These are phyloP conservation scores for Samia ricini DNA, from an alignment of 1,140 invertebrate genomes.

Conservation along the genomic window DNA sequence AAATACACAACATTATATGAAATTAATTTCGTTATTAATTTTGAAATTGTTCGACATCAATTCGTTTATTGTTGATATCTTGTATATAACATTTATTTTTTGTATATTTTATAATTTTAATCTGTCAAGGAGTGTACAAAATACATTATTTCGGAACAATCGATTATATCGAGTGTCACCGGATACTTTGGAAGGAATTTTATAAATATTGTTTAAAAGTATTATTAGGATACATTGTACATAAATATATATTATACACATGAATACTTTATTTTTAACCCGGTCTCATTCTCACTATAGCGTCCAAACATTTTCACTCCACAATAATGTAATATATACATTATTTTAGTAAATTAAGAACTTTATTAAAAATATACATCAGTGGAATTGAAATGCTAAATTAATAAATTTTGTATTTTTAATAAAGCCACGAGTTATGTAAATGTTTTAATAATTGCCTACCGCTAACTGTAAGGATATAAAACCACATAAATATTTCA, in stretches of 20 bases:
- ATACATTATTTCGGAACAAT: conserved; percentile 55
- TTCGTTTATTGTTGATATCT: conserved; percentile 66
- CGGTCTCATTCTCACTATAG: conserved; percentile 23
- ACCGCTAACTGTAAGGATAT: not conserved
- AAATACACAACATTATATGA: conserved; percentile 20
- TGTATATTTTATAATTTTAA: conserved; percentile 73
- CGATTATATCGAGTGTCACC: conserved; percentile 31
- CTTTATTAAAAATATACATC: not conserved
- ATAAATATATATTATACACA: conserved; percentile 60
- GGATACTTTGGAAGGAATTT: conserved; percentile 48
- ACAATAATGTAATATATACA: not conserved
- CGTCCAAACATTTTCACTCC: conserved; percentile 3
- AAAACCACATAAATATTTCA: not conserved
- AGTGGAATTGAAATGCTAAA: not conserved
- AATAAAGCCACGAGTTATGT: not conserved
- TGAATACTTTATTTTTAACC: conserved; percentile 54
- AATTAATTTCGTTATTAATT: conserved; percentile 43
- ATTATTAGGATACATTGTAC: conserved; percentile 73
- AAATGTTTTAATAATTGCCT: not conserved
- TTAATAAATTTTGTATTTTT: not conserved
- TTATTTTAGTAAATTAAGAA: not conserved
- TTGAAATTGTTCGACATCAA: conserved; percentile 39
- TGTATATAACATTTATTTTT: conserved; percentile 65
- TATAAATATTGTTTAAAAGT: conserved; percentile 75
- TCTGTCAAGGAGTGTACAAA: conserved; percentile 71